A percentile compares a stretch with the other conserved stretches of the same genome.
Evolutionary conservation across 2,113 vertebrate genomes (phyloP).

Genomic region (Poeciliopsis retropinna): DNA sequence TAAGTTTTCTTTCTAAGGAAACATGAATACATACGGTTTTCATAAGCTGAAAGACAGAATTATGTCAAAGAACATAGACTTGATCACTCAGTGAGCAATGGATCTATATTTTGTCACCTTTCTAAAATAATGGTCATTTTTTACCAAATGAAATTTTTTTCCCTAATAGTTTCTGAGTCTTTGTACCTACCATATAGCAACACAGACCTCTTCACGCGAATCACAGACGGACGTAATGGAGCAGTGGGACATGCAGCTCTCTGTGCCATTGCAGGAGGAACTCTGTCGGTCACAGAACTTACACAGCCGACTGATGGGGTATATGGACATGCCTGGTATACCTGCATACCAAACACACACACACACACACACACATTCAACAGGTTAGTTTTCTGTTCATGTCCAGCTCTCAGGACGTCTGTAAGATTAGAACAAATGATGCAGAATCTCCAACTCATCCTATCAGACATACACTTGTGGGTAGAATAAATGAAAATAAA

Average conservation of each 20-base stretch:
- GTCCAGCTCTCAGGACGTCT: not conserved
- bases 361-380: not conserved
- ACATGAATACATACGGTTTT: no score
- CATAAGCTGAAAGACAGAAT: no score
- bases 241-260: slow-evolving; percentile 85
- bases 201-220: slow-evolving; percentile 83
- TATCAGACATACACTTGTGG: no score
- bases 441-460: no score
- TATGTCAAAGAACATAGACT: no score
- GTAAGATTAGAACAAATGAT: no score
- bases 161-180: not conserved
- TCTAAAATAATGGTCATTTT: no score
- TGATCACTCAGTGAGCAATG: no score
- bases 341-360: slow-evolving; percentile 47
- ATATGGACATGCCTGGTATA: not conserved
- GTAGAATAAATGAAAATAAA: no score
- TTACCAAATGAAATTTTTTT: no score
- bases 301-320: slow-evolving; percentile 69
- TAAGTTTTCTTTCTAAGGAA: no score
- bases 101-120: no score
- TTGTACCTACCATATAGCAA: slow-evolving; percentile 87
- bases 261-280: slow-evolving; percentile 83
- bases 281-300: slow-evolving; percentile 87
- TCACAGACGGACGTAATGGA: slow-evolving; percentile 84
- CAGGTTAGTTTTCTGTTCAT: not conserved